Base-by-base conservation (phyloP, 92 coral and sea anemone species). In the Porites divaricata region DNA sequence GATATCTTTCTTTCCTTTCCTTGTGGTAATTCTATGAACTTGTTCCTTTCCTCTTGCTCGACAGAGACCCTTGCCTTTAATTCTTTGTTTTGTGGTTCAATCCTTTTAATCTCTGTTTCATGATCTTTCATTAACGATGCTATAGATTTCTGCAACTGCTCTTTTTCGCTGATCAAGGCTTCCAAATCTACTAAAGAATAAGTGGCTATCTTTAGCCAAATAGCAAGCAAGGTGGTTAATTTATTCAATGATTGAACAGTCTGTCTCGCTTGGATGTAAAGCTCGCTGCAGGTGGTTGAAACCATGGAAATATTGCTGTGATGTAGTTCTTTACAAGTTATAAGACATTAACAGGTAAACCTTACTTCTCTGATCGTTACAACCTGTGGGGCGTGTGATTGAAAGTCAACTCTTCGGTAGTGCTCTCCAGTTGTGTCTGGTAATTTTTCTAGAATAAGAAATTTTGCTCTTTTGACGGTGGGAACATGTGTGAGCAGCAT, bases 41-140 rank as follows among this genome's bases (percentile, higher is more conserved):
- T 76, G 56, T 76, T 57, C 41, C 70, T 76, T 62, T 76, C 80
- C 14, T 76, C 58, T 35, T 76, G 61, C 58, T 61, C 80, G 41
- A 59, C 41, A 9, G 17, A 41, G 19, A 69, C 70, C 35, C 80
- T 62, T 28, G 80, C 7, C 73, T 68, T 68, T 2, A 35, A 50
- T 50, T 68, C 73, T 68, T 50, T 66, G 48, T 66, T 66, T 66
- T 24, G 35, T 66, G 70, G 5, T 51, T 74, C 63, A 2, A 74
- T 15, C 65, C 78, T 74, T 21, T 54, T 63, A 63, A 74, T 74
- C 64, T 74, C 65, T 25, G 67, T 23, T 24, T 75, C 51, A 58
- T 75, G 59, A n/a, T 75, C 79, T 75, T 24, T 22, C 26, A 14
- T 74, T 11, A 74, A 9, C 78, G 2, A 17, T 59, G 49, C 76